These are phyloP conservation scores for Brachyptera risi DNA, from an alignment of 2,888 invertebrate genomes.

Conservation along the genomic window DNA sequence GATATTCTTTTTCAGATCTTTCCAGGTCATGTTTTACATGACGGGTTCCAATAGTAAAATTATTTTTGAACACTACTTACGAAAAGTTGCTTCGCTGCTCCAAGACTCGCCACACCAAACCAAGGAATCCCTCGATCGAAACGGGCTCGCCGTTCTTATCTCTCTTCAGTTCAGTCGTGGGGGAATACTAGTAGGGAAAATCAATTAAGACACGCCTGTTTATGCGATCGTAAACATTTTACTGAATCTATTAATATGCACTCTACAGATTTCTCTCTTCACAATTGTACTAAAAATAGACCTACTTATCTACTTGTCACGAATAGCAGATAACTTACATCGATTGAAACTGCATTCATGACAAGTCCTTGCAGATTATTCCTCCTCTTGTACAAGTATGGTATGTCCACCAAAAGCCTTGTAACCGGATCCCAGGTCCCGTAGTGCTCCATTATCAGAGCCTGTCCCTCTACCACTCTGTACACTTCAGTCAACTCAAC, in stretches of 20 bases:
- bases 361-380: not conserved
- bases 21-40: no score
- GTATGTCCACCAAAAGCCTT: not conserved
- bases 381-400: not conserved
- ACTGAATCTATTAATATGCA: no score
- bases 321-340: no score
- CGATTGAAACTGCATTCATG: not conserved
- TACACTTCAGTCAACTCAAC: constrained; percentile 13
- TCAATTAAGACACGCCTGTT: no score
- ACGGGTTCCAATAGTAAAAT: no score
- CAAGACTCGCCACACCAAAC: not conserved
- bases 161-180: not conserved
- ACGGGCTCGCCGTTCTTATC: not conserved
- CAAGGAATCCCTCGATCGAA: not conserved
- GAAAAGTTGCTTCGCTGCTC: not conserved
- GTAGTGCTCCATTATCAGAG: not conserved
- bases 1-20: no score
- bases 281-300: no score
- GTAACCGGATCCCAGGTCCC: not conserved
- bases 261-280: no score
- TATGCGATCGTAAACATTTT: no score
- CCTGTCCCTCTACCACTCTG: not conserved
- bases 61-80: not conserved
- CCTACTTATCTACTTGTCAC: no score
- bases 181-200: not conserved